Evolutionary conservation across 2,888 invertebrate genomes (phyloP), one percentile per base, ranked within the genome.

Genomic region (Arenicola marina): DNA sequence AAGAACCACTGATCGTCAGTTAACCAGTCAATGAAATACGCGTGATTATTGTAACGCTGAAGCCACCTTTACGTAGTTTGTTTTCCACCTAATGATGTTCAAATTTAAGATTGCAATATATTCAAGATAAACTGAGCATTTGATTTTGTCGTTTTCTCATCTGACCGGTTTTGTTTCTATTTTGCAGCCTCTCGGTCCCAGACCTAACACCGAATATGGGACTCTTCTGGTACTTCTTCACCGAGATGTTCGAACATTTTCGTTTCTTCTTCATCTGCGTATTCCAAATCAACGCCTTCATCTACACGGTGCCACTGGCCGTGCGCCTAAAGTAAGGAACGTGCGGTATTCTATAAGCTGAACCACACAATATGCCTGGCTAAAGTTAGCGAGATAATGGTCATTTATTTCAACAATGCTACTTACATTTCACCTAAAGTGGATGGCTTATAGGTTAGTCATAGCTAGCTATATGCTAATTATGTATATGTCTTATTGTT

Each of bases 171-270:
- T 11, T 45, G 44, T 28, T 51, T 4, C 24, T 46, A 26, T 34
- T 11, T 54, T 59, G n/a, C 85, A 95, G 94, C 78, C 87, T 96
- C 69, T 89, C 89, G 24, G 95, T 95, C 57, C 92, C 93, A 1
- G 98, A 99, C 83, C 86, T 98, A 69, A 92, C 93, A 74, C 99
- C 99, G 29, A 99, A 99, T 81, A 92, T 96, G 74, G 99, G 99
- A 0, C 86, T 99, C 1, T 99, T 97, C 84, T 99, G 99, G 99
- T 99, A 99, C 80, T 98, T 99, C 85, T 99, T 99, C 84, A 97
- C 96, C 0, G 98, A 99, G 87, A 96, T 98, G 94, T 99, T 99
- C 87, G 97, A 98, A 76, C 98, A 99, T 84, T 99, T 99, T 79
- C 89, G 95, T 56, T 87, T 91, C 66, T 88, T 99, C 76, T 99